Evolutionary conservation across 2,888 invertebrate species (phyloP).

Genomic region (Erebia palarica): DNA sequence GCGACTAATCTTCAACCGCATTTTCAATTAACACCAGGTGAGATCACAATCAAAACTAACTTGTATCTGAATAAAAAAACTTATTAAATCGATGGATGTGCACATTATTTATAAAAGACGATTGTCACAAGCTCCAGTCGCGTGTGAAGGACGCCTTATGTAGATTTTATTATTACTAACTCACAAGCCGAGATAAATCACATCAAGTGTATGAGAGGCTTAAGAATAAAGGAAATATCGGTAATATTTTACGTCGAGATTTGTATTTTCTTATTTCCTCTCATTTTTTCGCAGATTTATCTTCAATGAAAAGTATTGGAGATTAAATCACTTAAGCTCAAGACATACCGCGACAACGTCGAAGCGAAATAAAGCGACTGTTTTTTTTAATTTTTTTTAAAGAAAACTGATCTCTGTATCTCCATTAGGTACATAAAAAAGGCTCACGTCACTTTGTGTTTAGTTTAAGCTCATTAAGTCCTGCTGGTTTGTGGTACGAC

Average conservation of each 20-base stretch:
- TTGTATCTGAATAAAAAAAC: no score
- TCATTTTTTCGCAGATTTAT: neutral
- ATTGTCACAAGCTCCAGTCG: slow-evolving; percentile 39
- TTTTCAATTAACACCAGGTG: no score
- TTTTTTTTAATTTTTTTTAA: no score
- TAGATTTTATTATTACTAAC: slow-evolving; percentile 26
- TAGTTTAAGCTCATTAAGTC: no score
- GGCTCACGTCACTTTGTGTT: no score
- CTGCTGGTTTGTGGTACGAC: no score
- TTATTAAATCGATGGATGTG: slow-evolving; percentile 49
- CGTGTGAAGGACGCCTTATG: slow-evolving; percentile 32
- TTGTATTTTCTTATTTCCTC: neutral
- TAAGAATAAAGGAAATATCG: slow-evolving; percentile 17
- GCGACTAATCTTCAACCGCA: no score
- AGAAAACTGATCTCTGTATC: no score
- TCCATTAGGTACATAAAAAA: no score
- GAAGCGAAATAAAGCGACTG: no score
- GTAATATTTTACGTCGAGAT: slow-evolving; percentile 2
- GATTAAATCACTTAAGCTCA: neutral
- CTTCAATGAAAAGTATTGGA: neutral
- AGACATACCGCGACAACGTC: no score
- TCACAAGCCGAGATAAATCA: slow-evolving; percentile 6
- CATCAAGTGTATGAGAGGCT: slow-evolving; percentile 8
- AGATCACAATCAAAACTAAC: no score
- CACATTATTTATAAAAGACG: slow-evolving; percentile 60